A percentile compares a stretch with the other conserved stretches of the same genome.
These are phyloP conservation scores for Microplitis deprimator DNA, from an alignment of 2,888 invertebrate genomes.

Conservation along the genomic window DNA sequence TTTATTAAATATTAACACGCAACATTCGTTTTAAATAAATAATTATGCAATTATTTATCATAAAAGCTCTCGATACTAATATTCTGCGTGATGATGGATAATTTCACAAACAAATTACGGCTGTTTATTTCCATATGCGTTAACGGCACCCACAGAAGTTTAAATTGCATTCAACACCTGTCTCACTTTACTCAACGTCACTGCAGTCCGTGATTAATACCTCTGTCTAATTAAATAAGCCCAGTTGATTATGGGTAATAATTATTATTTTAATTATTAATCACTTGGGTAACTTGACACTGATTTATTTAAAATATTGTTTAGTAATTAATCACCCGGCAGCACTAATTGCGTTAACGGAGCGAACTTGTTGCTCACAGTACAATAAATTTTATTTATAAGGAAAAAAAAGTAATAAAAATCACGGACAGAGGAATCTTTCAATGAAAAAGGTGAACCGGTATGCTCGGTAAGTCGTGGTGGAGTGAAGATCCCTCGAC, in stretches of 20 bases:
- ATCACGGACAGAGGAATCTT: slow-evolving; percentile 37
- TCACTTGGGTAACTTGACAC: background rate
- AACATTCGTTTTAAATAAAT: too few species aligned
- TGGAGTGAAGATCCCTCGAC: slow-evolving; percentile 56
- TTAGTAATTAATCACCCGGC: background rate
- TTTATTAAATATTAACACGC: too few species aligned
- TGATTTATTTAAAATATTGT: slow-evolving; percentile 3
- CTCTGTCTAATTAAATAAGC: too few species aligned
- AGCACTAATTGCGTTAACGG: background rate
- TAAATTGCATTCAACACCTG: background rate
- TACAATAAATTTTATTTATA: too few species aligned
- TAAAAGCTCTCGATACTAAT: too few species aligned
- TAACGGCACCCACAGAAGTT: too few species aligned
- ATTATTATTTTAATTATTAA: background rate
- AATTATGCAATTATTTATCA: too few species aligned
- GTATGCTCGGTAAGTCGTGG: slow-evolving; percentile 57
- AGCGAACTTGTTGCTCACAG: background rate
- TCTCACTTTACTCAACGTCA: background rate
- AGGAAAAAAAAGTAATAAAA: background rate
- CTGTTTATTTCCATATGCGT: too few species aligned
- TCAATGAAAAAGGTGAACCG: slow-evolving; percentile 49
- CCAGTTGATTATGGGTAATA: too few species aligned
- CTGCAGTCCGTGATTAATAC: background rate
- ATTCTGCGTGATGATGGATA: too few species aligned
- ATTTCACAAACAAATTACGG: too few species aligned